Conservation (phyloP, 2,113 vertebrate genomes). For the Megatriorchis doriae region DNA sequence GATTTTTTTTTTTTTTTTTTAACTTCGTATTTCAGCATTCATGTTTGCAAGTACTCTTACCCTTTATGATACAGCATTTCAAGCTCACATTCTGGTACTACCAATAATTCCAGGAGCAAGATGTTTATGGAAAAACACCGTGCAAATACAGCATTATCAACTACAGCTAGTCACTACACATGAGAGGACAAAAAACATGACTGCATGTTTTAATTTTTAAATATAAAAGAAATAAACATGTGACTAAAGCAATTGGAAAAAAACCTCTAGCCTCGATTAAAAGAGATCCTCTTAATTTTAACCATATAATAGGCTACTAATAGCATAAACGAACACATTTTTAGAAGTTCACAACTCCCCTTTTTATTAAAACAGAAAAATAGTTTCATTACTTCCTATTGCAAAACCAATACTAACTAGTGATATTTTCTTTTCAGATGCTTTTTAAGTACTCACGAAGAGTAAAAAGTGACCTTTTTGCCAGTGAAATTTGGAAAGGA, state of each 20-base stretch:
- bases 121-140: not conserved
- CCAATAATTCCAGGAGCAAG: not conserved
- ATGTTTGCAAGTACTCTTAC: not conserved
- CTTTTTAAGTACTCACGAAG: not conserved
- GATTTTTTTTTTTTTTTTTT: not conserved
- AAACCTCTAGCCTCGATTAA: not conserved
- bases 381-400: not conserved
- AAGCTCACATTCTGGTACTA: not conserved
- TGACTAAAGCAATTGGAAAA: not conserved
- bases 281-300: constrained; percentile 7
- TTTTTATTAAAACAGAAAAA: not conserved
- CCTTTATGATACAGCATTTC: not conserved
- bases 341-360: not conserved
- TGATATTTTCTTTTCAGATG: not conserved
- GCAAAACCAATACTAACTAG: not conserved
- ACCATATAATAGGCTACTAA: not conserved
- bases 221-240: not conserved
- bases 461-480: not conserved
- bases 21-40: not conserved
- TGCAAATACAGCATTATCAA: not conserved
- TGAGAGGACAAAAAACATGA: not conserved
- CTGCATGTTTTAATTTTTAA: not conserved
- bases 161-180: not conserved
- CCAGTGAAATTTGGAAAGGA: not conserved
- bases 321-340: not conserved